Percentiles rank a stretch among this genome's conserved stretches.
These are phyloP conservation scores for Sylvilagus bachmani DNA, from an alignment of 2,113 vertebrate genomes.

Conservation along the genomic window DNA sequence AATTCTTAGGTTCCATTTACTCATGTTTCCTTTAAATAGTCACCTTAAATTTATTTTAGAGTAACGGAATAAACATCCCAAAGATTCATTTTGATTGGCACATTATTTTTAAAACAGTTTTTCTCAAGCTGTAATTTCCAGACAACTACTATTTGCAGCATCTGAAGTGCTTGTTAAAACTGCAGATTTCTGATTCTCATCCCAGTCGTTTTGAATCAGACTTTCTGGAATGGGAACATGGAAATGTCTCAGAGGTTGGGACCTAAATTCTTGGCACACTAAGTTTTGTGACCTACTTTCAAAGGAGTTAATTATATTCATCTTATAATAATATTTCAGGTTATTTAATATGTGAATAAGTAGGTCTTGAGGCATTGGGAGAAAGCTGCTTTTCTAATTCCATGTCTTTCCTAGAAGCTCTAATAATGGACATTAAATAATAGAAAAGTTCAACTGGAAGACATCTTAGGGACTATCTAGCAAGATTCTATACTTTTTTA, in stretches of 20 bases:
- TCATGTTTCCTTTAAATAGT: constrained; percentile 58
- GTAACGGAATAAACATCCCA: constrained; percentile 15
- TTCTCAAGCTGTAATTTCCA: constrained; percentile 70
- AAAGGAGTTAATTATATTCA: constrained; percentile 55
- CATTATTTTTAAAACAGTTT: constrained; percentile 55
- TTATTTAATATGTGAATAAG: constrained; percentile 67
- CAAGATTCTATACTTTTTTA: constrained; percentile 26
- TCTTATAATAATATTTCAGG: constrained; percentile 60
- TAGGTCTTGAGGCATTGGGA: not conserved
- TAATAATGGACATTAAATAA: constrained; percentile 53
- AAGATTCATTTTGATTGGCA: constrained; percentile 65
- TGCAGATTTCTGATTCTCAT: constrained; percentile 64
- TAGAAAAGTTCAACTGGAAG: constrained; percentile 51
- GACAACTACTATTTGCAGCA: constrained; percentile 48
- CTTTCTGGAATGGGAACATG: constrained; percentile 66
- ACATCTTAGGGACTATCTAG: constrained; percentile 4
- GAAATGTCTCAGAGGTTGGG: constrained; percentile 70
- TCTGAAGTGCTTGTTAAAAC: constrained; percentile 61
- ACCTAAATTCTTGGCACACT: constrained; percentile 69
- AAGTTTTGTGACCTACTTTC: constrained; percentile 65
- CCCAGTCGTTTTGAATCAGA: constrained; percentile 62
- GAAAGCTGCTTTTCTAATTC: constrained; percentile 17
- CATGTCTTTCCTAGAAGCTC: constrained; percentile 21
- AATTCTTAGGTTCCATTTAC: constrained; percentile 65
- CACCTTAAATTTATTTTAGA: constrained; percentile 63